A percentile compares a stretch with the other conserved stretches of the same genome.
Evolutionary conservation across 2,888 invertebrate species (phyloP).

Genomic region (Torymus texanus): DNA sequence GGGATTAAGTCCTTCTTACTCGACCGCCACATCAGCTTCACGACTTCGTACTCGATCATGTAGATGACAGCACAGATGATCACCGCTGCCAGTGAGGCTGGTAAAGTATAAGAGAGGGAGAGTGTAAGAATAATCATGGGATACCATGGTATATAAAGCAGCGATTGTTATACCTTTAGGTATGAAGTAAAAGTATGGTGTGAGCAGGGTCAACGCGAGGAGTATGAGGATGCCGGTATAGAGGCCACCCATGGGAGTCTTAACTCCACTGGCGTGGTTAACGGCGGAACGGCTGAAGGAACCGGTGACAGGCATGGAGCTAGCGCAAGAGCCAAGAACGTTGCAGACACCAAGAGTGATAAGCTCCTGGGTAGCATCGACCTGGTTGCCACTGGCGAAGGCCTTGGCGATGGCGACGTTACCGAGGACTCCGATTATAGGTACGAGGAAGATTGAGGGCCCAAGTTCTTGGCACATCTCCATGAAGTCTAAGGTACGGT

Average conservation of each 20-base stretch:
- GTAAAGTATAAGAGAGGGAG: too few relatives aligned
- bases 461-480: constrained; percentile 89
- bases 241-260: constrained; percentile 90
- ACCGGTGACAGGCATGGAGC: constrained; percentile 93
- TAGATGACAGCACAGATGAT: constrained; percentile 96
- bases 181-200: constrained; percentile 92
- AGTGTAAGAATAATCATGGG: too few relatives aligned
- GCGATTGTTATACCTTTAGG: constrained; percentile 79
- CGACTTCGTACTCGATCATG: constrained; percentile 94
- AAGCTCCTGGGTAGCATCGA: constrained; percentile 94
- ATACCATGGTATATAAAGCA: background rate
- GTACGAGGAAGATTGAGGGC: constrained; percentile 89
- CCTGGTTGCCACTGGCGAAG: constrained; percentile 87
- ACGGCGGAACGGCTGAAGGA: constrained; percentile 94
- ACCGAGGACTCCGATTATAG: constrained; percentile 92
- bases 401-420: constrained; percentile 97
- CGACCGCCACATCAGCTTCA: constrained; percentile 90
- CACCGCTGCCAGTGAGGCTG: constrained; percentile 90
- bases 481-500: constrained; percentile 79
- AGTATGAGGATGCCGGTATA: constrained; percentile 89
- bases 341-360: constrained; percentile 90
- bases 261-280: constrained; percentile 95
- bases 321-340: constrained; percentile 90
- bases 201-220: constrained; percentile 88
- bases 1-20: constrained; percentile 87